Conservation (phyloP, 2,888 invertebrate species). For the Callyntrura guangdongensis region DNA sequence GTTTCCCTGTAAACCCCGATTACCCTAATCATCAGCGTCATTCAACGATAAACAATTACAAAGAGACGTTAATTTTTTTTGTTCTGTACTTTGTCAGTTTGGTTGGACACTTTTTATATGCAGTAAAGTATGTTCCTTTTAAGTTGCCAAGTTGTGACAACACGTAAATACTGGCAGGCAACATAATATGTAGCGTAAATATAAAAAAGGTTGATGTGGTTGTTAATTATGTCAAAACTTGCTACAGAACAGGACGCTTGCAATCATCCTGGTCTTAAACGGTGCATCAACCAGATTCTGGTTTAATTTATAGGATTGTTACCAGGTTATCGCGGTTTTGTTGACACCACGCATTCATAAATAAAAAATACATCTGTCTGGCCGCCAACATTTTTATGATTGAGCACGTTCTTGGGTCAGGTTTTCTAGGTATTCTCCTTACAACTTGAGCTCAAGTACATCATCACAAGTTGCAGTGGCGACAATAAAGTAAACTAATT, state of each 20-base stretch:
- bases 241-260: neutral
- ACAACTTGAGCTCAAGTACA: neutral
- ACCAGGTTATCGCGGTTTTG: slow-evolving; percentile 12
- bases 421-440: neutral
- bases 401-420: neutral
- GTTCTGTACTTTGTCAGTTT: slow-evolving; percentile 22
- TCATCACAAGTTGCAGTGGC: neutral
- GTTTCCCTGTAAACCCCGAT: neutral
- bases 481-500: slow-evolving; percentile 18
- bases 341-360: neutral
- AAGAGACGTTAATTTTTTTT: neutral
- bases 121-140: slow-evolving; percentile 5
- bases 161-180: neutral
- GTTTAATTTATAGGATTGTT: too few relatives aligned
- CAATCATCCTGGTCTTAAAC: slow-evolving; percentile 15
- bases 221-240: slow-evolving; percentile 9
- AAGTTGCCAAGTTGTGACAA: neutral
- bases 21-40: neutral
- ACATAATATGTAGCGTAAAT: slow-evolving; percentile 2
- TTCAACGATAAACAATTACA: neutral
- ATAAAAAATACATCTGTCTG: neutral
- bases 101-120: slow-evolving; percentile 16
- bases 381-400: neutral
- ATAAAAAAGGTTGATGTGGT: slow-evolving; percentile 25
- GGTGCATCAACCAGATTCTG: neutral